These are phyloP conservation scores for Pristionchus exspectatus DNA, from an alignment of 2,888 invertebrate genomes.

Conservation along the genomic window DNA sequence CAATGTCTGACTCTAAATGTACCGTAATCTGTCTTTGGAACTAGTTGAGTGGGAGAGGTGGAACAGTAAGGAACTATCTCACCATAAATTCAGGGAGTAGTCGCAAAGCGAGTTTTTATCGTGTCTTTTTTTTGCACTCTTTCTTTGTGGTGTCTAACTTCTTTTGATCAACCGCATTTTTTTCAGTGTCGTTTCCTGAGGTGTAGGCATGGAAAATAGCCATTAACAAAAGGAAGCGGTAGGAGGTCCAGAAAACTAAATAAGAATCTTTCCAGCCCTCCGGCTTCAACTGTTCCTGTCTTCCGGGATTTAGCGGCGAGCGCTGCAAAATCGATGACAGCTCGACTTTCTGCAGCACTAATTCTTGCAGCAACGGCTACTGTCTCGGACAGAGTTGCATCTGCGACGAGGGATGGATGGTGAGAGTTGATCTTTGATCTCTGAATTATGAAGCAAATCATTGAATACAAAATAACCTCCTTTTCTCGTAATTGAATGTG, in stretches of 20 bases:
- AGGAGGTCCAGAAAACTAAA: neutral
- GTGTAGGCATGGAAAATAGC: too few relatives aligned
- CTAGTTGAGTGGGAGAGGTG: neutral
- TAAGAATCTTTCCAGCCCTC: neutral
- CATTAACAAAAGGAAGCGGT: too few relatives aligned
- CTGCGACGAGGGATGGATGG: neutral
- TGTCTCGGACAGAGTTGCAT: neutral
- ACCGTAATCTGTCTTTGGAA: conserved; percentile 43
- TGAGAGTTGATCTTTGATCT: neutral
- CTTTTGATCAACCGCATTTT: conserved; percentile 14
- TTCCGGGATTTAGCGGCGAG: conserved; percentile 76
- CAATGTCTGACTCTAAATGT: conserved; percentile 7
- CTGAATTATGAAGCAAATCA: neutral
- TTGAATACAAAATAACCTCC: too few relatives aligned
- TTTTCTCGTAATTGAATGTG: too few relatives aligned
- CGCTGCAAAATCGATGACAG: conserved; percentile 88
- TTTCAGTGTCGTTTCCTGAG: too few relatives aligned
- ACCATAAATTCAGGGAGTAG: neutral
- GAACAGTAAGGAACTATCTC: conserved; percentile 33
- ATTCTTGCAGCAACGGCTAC: neutral
- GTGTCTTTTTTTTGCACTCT: neutral
- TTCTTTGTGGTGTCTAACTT: neutral
- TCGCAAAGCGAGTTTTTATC: conserved; percentile 27
- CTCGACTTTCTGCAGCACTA: neutral
- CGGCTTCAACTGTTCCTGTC: neutral